phyloP scores from a whole-genome alignment of 2,113 vertebrate species.

The Podarcis cretensis region DNA sequence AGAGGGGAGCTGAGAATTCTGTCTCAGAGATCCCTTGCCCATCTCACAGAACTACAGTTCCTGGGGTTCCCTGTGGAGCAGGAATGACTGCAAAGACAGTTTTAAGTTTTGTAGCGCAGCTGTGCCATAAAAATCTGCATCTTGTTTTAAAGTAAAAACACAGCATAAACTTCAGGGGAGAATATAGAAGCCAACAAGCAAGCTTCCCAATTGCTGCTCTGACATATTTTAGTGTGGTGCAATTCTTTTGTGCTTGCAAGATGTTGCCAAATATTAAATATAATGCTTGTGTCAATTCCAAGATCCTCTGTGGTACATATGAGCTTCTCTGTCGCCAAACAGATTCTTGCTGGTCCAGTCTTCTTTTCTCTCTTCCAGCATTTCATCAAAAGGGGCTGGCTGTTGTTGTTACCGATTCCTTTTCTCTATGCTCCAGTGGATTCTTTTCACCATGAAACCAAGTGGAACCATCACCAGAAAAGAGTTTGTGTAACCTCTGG shows the following conservation, averaged over 20 bases:
- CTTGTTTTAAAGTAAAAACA: neutral
- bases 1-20: neutral
- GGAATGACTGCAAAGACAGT: neutral
- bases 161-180: neutral
- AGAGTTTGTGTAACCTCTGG: neutral
- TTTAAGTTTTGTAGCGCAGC: neutral
- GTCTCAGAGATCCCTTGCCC: neutral
- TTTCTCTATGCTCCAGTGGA: neutral
- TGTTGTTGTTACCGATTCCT: neutral
- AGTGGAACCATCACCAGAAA: neutral
- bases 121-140: neutral
- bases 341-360: neutral
- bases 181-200: neutral
- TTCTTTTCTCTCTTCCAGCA: neutral
- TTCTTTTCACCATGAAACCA: constrained; percentile 2
- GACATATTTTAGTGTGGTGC: neutral
- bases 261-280: neutral
- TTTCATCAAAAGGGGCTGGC: neutral
- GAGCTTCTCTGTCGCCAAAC: neutral
- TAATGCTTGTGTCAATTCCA: neutral
- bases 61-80: too few relatives aligned
- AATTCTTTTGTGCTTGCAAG: neutral
- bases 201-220: neutral
- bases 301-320: neutral
- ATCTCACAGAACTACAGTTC: neutral